phyloP scores from a whole-genome alignment of 2,797 vertebrate genomes.

The Lateolabrax maculatus region DNA sequence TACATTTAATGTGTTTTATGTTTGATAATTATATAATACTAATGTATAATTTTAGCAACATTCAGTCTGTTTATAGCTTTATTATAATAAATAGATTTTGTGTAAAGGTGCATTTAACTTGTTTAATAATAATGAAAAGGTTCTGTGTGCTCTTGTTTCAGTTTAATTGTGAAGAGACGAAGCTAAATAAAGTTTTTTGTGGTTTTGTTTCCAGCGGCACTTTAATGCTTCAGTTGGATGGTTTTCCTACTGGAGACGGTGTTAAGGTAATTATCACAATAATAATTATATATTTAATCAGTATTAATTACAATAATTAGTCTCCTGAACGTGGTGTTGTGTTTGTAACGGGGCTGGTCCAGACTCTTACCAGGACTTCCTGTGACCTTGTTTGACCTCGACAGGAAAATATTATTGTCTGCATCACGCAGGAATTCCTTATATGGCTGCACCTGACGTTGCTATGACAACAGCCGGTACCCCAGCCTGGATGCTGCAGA shows the following conservation, averaged over 20 bases:
- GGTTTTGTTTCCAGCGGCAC: conserved; percentile 73
- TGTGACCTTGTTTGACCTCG: conserved; percentile 58
- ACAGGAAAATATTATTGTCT: background rate
- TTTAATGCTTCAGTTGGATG: conserved; percentile 87
- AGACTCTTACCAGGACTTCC: background rate
- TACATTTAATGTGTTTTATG: background rate
- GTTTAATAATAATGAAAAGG: background rate
- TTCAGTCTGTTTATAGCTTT: too few species aligned
- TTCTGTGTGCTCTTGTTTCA: background rate
- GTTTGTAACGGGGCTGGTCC: background rate
- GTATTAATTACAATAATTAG: background rate
- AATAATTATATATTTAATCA: too few species aligned
- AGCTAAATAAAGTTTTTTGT: background rate
- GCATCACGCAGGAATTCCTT: conserved; percentile 26
- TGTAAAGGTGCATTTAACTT: background rate
- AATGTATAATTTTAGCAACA: background rate
- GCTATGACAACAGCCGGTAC: conserved; percentile 42
- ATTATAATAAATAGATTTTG: background rate
- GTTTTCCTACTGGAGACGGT: conserved; percentile 85
- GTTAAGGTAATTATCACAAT: conserved; percentile 80
- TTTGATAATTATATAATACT: background rate
- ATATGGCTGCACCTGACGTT: background rate
- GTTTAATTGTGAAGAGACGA: background rate
- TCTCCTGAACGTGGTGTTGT: background rate
- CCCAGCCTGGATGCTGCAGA: background rate